Percentiles rank a stretch among this genome's conserved stretches.
Conservation (phyloP, 2,888 invertebrate species). For the Heterodera filipjevi region DNA sequence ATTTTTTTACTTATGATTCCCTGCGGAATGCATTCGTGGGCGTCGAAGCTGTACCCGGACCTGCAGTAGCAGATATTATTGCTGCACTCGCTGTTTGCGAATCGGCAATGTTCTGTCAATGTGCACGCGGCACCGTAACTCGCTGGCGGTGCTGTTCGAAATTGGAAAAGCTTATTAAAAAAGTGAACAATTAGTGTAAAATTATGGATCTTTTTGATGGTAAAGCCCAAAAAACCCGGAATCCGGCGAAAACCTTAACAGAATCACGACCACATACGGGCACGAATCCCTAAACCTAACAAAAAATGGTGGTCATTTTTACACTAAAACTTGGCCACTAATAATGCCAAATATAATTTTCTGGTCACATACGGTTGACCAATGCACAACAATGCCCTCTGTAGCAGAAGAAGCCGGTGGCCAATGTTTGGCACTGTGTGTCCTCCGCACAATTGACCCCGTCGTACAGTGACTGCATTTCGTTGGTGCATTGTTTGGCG, state of each 20-base stretch:
- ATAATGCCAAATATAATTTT: no score
- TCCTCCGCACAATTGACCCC: slow-evolving; percentile 44
- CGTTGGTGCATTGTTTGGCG: neutral
- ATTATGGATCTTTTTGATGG: no score
- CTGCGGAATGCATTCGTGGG: slow-evolving; percentile 37
- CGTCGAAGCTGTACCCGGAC: slow-evolving; percentile 45
- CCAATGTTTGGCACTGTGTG: slow-evolving; percentile 40
- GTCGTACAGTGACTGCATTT: slow-evolving; percentile 46
- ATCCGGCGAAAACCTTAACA: no score
- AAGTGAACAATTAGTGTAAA: slow-evolving; percentile 11
- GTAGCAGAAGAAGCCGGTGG: slow-evolving; percentile 46
- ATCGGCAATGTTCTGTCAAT: slow-evolving; percentile 38
- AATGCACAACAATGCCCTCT: slow-evolving; percentile 43
- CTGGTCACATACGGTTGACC: slow-evolving; percentile 33
- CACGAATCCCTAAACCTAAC: no score
- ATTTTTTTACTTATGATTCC: slow-evolving; percentile 20
- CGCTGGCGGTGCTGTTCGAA: slow-evolving; percentile 33
- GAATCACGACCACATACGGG: no score
- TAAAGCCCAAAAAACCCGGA: no score
- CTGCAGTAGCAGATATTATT: slow-evolving; percentile 46
- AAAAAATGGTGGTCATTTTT: neutral
- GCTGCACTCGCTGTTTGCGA: slow-evolving; percentile 40
- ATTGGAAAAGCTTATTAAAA: no score
- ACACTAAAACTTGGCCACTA: no score
- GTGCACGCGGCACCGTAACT: slow-evolving; percentile 47